Evolutionary conservation across 1,140 invertebrate genomes (phyloP), one percentile per base, ranked within the genome.

Genomic region (Schlechtendalia chinensis): DNA sequence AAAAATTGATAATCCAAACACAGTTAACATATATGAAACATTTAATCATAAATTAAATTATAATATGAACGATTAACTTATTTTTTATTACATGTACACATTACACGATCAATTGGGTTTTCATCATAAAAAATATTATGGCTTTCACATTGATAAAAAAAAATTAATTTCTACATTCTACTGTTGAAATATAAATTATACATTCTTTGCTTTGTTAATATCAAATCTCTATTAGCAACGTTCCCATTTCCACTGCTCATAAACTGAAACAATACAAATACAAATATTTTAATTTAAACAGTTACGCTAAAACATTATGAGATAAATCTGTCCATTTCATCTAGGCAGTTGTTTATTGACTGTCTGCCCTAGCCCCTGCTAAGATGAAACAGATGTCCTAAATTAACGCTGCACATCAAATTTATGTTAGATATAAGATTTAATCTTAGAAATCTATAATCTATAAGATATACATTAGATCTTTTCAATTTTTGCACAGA

Each of bases 311-410:
- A 75, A 58, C 12, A 74, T 29, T 50, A 19, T 39, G 4, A 69
- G 45, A 22, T 47, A 79, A 79, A 14, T 63, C 58, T 63, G 75
- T 79, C 75, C 75, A 79, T 79, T 79, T 79, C 75, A 79, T 79
- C 75, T 63, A 61, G 75, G 75, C 75, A 79, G 58, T 32, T 79
- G 45, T 50, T 50, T 79, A 61, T 50, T 50, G 32, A 79, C 75
- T 79, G 75, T 58, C 75, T 63, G 58, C 75, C 39, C 58, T 63
- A 39, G 75, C 75, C 75, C 75, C 58, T 79, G 75, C 75, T 58
- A 79, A 79, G 75, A 79, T 79, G 75, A 79, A 79, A 79, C 12
- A 79, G 75, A 79, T 75, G 47, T 45, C 32, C 74, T 59, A 39
- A 63, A 79, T 63, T 29, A 45, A 53, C 54, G 50, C 45, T 39